A percentile compares a stretch with the other conserved stretches of the same genome.
Evolutionary conservation across 2,797 vertebrate species (phyloP).

Genomic region (Poeciliopsis presidionis): DNA sequence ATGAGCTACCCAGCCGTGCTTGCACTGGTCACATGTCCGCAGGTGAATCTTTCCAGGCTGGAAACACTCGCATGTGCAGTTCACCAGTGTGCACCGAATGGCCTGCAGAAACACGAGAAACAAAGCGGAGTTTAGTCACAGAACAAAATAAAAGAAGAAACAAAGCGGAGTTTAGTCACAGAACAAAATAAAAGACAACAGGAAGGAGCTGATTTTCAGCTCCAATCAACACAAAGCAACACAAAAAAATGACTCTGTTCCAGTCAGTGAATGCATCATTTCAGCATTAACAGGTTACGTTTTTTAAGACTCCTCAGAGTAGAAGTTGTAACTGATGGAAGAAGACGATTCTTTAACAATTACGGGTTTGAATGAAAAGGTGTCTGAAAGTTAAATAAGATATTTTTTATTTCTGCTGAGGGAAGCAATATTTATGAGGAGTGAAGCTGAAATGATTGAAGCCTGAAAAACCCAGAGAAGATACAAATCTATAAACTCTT

Average conservation of each 20-base stretch:
- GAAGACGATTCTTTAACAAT: neutral
- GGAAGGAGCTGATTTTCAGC: neutral
- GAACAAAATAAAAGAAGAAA: no score
- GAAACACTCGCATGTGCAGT: slow-evolving; percentile 99
- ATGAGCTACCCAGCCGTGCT: slow-evolving; percentile 99
- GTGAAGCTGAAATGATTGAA: neutral
- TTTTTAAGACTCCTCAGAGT: neutral
- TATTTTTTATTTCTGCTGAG: neutral
- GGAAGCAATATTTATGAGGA: no score
- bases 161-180: no score
- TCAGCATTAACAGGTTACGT: neutral
- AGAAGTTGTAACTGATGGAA: neutral
- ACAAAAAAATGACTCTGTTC: neutral
- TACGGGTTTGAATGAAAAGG: neutral
- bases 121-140: slow-evolving; percentile 1
- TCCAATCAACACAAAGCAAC: neutral
- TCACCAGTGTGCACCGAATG: slow-evolving; percentile 99
- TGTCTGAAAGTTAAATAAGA: neutral
- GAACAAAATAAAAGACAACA: neutral
- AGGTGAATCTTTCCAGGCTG: slow-evolving; percentile 99
- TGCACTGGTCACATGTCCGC: slow-evolving; percentile 98
- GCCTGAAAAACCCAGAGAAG: neutral
- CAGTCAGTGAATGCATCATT: neutral
- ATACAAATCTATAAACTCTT: neutral
- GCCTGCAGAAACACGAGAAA: slow-evolving; percentile 80